Evolutionary conservation across 2,888 invertebrate genomes (phyloP), one percentile per base, ranked within the genome.

Genomic region (Synergus umbraculus): DNA sequence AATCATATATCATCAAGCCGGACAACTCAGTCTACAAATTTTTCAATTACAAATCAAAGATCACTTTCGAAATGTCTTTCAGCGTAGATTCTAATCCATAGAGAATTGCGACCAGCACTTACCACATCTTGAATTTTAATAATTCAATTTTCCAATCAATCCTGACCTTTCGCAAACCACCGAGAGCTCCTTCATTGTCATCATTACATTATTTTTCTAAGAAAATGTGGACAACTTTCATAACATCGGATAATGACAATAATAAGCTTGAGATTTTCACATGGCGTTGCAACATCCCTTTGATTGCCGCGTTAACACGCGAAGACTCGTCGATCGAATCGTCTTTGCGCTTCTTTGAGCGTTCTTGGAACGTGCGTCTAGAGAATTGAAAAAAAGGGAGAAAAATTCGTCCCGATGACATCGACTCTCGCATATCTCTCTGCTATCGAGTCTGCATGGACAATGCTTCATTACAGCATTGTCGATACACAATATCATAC

Each of bases 381-480:
- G 18, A 49, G 60, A 58, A 60, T 60, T 60, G n/a, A 60, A 15
- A 76, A 43, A 73, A 63, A 76, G 12, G 10, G n/a, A 76, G 46
- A 76, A 63, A 76, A 76, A 46, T 46, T 60, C 60, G 60, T 63
- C 81, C 82, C 80, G 83, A 84, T 84, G 84, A 84, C 83, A 83
- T 81, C 80, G 82, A 77, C 78, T 79, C 79, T 83, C 81, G 81
- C 79, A 76, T 79, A 64, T 49, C 63, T 65, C 41, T 60, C 58
- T 43, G 43, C 63, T 60, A 66, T 64, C 63, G 77, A 82, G 69
- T 44, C 76, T 67, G 79, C 82, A 86, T 87, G 89, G 88, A 91
- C 91, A 91, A 91, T 91, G 90, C 88, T 91, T 90, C 90, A 90
- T 90, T 91, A 90, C 88, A 91, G 90, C 87, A 91, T 91, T 91